A percentile compares a stretch with the other conserved stretches of the same genome.
These are phyloP conservation scores for Proctacanthus coquilletti DNA, from an alignment of 1,140 invertebrate genomes.

Conservation along the genomic window DNA sequence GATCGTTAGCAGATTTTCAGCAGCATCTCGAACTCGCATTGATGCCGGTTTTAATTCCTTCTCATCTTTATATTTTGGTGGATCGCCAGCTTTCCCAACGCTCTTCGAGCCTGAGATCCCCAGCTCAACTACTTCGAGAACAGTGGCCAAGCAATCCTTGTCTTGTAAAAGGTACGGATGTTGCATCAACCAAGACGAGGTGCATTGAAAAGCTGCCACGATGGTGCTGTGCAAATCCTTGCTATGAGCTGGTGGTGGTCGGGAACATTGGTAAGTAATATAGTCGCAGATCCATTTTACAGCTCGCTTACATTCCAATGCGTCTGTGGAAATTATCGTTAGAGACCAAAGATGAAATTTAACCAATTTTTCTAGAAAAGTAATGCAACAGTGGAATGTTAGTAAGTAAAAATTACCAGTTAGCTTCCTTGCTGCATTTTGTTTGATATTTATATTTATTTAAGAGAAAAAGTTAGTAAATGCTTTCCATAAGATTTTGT, in stretches of 20 bases:
- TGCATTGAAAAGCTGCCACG: constrained; percentile 84
- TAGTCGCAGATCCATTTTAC: constrained; percentile 97
- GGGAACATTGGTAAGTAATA: constrained; percentile 87
- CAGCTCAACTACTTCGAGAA: constrained; percentile 92
- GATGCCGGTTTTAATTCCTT: constrained; percentile 93
- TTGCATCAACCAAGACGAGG: constrained; percentile 81
- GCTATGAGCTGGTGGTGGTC: constrained; percentile 89
- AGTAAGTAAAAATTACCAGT: too few relatives aligned
- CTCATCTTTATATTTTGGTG: constrained; percentile 84
- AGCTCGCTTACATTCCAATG: constrained; percentile 76
- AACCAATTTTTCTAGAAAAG: constrained; percentile 22
- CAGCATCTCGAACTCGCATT: constrained; percentile 88
- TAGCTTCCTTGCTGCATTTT: constrained; percentile 26
- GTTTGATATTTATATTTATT: background rate
- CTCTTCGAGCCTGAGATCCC: constrained; percentile 93
- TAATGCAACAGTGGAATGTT: too few relatives aligned
- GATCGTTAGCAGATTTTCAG: constrained; percentile 77
- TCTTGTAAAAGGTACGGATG: constrained; percentile 79
- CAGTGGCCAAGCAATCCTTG: constrained; percentile 78
- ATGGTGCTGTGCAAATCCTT: constrained; percentile 97
- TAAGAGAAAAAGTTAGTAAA: too few relatives aligned
- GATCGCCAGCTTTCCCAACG: constrained; percentile 71
- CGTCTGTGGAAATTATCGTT: constrained; percentile 44
- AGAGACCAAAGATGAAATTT: constrained; percentile 22
- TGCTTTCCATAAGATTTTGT: too few relatives aligned